These are phyloP conservation scores for Echeneis naucrates DNA, from an alignment of 2,797 vertebrate species.

Conservation along the genomic window DNA sequence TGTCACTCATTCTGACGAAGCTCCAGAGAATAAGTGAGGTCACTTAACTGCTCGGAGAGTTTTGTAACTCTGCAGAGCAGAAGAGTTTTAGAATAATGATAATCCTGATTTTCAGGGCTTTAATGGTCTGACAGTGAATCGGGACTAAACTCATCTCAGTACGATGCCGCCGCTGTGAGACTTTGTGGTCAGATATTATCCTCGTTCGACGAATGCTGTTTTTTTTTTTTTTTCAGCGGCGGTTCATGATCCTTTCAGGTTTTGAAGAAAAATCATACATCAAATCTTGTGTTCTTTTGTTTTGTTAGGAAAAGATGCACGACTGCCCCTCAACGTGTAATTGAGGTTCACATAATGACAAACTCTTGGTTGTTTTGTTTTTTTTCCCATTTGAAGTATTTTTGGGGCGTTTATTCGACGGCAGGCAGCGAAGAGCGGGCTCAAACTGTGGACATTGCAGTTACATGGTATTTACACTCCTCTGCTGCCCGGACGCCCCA, in stretches of 20 bases:
- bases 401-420: background rate
- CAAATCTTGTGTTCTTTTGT: too few relatives aligned
- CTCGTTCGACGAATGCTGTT: too few relatives aligned
- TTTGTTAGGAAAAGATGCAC: background rate
- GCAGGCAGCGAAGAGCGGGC: background rate
- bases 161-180: background rate
- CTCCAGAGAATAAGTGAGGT: conserved; percentile 11
- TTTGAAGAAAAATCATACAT: background rate
- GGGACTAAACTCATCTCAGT: background rate
- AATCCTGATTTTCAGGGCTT: background rate
- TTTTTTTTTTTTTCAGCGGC: too few relatives aligned
- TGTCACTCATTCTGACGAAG: conserved; percentile 24
- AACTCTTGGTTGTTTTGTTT: too few relatives aligned
- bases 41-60: background rate
- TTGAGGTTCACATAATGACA: too few relatives aligned
- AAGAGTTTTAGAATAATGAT: background rate
- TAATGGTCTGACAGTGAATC: background rate
- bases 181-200: background rate
- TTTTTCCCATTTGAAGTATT: background rate
- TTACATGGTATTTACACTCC: background rate
- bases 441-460: too few relatives aligned
- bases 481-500: background rate
- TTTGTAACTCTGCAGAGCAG: background rate
- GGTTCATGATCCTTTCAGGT: too few relatives aligned
- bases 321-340: background rate